These are phyloP conservation scores for Falcaria lacertinaria DNA, from an alignment of 2,888 invertebrate species.

Conservation along the genomic window DNA sequence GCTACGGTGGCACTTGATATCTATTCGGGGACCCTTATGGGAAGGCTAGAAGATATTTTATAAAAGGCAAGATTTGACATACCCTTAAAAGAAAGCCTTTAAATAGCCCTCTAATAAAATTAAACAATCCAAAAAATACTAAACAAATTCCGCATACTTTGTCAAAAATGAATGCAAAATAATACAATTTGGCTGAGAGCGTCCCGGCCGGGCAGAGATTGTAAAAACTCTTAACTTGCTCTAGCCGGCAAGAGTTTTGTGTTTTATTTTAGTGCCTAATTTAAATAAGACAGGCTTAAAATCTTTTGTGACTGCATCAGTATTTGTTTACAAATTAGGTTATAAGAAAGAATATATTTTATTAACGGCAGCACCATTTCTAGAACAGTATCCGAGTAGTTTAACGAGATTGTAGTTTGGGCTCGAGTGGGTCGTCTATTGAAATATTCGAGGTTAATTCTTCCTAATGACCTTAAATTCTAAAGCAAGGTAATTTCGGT, in stretches of 20 bases:
- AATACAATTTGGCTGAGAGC: conserved; percentile 75
- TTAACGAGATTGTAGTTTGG: neutral
- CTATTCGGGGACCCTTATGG: too few species aligned
- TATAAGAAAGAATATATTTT: conserved; percentile 46
- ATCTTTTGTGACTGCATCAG: conserved; percentile 64
- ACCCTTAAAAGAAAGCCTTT: too few species aligned
- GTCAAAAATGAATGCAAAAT: conserved; percentile 77
- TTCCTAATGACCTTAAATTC: conserved; percentile 45
- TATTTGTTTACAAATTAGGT: conserved; percentile 71
- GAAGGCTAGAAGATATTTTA: too few species aligned
- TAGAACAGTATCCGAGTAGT: neutral
- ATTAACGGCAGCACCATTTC: conserved; percentile 37
- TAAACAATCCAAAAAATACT: conserved; percentile 32
- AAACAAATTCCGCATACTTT: conserved; percentile 49
- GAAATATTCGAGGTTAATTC: conserved; percentile 41
- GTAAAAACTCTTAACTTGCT: conserved; percentile 47
- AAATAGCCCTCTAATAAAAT: conserved; percentile 19
- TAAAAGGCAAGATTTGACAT: too few species aligned
- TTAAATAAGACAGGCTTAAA: conserved; percentile 73
- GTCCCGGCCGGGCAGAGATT: conserved; percentile 47
- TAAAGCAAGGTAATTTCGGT: conserved; percentile 44
- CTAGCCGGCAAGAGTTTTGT: conserved; percentile 52
- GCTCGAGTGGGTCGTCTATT: conserved; percentile 17
- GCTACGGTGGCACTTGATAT: too few species aligned
- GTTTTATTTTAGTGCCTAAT: conserved; percentile 73